These are phyloP conservation scores for Protonemura montana DNA, from an alignment of 2,888 invertebrate genomes.

Conservation along the genomic window DNA sequence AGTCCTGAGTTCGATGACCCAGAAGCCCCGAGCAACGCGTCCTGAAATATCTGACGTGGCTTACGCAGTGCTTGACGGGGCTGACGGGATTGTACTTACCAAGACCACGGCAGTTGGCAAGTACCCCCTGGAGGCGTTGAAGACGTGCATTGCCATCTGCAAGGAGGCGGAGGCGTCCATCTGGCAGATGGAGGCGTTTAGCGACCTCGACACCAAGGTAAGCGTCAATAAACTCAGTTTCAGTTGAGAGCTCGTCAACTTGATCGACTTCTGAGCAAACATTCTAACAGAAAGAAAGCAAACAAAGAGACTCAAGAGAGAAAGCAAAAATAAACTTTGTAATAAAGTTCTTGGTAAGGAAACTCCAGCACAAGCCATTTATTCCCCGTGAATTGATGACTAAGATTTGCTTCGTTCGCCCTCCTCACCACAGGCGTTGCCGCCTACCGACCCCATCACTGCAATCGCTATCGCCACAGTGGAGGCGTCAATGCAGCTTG, in stretches of 20 bases:
- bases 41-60: conserved; percentile 15
- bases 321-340: too few species aligned
- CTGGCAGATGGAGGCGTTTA: conserved; percentile 63
- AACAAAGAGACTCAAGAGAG: too few species aligned
- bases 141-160: conserved; percentile 63
- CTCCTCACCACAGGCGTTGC: conserved; percentile 20
- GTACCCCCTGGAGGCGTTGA: conserved; percentile 56
- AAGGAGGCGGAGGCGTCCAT: conserved; percentile 76
- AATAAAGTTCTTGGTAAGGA: too few species aligned
- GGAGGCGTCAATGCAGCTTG: conserved; percentile 73
- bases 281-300: too few species aligned
- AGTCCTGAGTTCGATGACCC: conserved; percentile 64
- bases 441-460: conserved; percentile 70
- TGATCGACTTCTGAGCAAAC: too few species aligned
- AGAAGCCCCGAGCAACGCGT: conserved; percentile 20
- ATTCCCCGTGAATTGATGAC: too few species aligned
- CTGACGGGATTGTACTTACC: background rate
- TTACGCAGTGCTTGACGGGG: conserved; percentile 15
- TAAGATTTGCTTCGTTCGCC: too few species aligned
- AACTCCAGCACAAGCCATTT: too few species aligned
- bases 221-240: background rate
- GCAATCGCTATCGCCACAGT: conserved; percentile 77
- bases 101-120: background rate
- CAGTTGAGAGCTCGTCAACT: too few species aligned
- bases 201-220: conserved; percentile 55